phyloP scores from a whole-genome alignment of 1,140 invertebrate species.

The Aporrectodea caliginosa region DNA sequence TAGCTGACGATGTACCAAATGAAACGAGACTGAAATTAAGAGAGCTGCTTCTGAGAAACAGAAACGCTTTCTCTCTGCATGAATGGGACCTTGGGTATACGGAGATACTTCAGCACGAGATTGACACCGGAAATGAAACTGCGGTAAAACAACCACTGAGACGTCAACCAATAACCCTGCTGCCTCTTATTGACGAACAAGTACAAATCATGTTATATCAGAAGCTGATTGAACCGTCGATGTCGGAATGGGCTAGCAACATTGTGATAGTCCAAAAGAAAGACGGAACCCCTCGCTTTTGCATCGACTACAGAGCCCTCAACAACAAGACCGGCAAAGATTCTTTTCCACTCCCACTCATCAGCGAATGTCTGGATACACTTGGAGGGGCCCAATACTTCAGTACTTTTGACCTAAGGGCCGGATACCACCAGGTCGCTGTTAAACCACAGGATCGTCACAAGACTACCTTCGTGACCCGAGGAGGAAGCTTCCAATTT shows the following conservation, averaged over 20 bases:
- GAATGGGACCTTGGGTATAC: too few relatives aligned
- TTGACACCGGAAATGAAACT: too few relatives aligned
- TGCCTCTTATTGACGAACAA: too few relatives aligned
- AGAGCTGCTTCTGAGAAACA: too few relatives aligned
- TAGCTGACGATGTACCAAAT: too few relatives aligned
- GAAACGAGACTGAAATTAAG: too few relatives aligned
- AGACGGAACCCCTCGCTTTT: constrained; percentile 38
- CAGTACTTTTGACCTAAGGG: constrained; percentile 36
- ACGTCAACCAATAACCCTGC: background rate
- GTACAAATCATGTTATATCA: constrained; percentile 1
- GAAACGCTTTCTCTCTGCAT: too few relatives aligned
- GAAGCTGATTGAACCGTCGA: constrained; percentile 14
- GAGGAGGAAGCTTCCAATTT: constrained; percentile 34
- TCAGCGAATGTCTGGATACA: constrained; percentile 41
- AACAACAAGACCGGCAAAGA: constrained; percentile 39
- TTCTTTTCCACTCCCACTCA: constrained; percentile 38
- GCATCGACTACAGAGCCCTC: constrained; percentile 40
- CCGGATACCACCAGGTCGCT: constrained; percentile 52
- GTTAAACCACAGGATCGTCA: constrained; percentile 43
- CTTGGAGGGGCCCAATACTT: constrained; percentile 36
- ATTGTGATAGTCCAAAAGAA: constrained; percentile 43
- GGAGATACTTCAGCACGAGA: too few relatives aligned
- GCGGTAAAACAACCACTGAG: constrained; percentile 12
- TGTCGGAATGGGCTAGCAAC: constrained; percentile 41
- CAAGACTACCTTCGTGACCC: constrained; percentile 42